These are phyloP conservation scores for Urocitellus parryii DNA, from an alignment of 2,113 vertebrate genomes.

Conservation along the genomic window DNA sequence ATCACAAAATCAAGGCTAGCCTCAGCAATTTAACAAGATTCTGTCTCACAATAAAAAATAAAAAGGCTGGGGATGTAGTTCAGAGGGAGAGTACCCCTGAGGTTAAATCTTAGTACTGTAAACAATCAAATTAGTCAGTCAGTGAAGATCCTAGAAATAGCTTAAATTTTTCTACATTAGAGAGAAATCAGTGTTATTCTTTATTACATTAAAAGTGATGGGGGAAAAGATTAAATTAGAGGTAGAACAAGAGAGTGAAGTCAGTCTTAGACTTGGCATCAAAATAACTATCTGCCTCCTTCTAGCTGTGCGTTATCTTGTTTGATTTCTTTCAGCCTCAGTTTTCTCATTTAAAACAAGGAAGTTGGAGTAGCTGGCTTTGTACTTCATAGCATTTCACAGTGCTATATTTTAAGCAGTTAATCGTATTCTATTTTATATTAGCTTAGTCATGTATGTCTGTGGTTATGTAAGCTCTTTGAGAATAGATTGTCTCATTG, in stretches of 20 bases:
- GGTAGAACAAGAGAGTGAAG: neutral
- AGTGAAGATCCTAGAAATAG: neutral
- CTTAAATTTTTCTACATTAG: neutral
- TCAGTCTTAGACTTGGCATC: neutral
- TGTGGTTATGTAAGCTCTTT: conserved; percentile 1
- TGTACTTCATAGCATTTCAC: conserved; percentile 26
- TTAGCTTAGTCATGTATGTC: conserved; percentile 36
- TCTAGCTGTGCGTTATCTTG: neutral
- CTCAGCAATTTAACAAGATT: neutral
- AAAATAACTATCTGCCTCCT: neutral
- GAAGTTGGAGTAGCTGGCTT: conserved; percentile 12
- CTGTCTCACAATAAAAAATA: neutral
- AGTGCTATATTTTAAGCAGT: conserved; percentile 25
- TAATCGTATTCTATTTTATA: conserved; percentile 39
- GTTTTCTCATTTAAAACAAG: conserved; percentile 27
- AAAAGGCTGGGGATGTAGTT: neutral
- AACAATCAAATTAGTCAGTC: neutral
- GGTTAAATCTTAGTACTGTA: neutral
- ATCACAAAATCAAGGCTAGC: neutral
- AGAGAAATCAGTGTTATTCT: neutral
- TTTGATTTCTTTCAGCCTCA: conserved; percentile 31
- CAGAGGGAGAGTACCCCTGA: neutral
- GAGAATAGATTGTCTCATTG: neutral
- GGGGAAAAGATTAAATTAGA: neutral
- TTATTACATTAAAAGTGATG: conserved; percentile 29